These are phyloP conservation scores for Parotia lawesii DNA, from an alignment of 2,113 vertebrate genomes.

Conservation along the genomic window DNA sequence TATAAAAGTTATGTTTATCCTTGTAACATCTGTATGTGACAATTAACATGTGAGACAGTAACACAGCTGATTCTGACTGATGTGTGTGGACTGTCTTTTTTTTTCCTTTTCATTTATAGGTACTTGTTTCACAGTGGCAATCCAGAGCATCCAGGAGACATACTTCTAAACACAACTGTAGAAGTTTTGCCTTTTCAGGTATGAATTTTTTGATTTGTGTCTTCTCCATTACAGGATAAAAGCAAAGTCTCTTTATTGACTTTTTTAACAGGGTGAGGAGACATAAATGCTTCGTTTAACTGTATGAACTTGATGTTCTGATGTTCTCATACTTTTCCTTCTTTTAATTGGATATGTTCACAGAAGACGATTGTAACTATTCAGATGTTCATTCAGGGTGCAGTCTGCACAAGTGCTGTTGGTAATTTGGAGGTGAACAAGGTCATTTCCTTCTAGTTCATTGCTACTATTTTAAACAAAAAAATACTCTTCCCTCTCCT, in stretches of 20 bases:
- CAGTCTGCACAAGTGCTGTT: not conserved
- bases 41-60: not conserved
- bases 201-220: not conserved
- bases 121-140: constrained; percentile 97
- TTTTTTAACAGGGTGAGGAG: not conserved
- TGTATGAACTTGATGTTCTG: not conserved
- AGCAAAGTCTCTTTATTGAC: not conserved
- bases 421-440: not conserved
- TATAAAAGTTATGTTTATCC: not conserved
- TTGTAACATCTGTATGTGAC: not conserved
- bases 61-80: not conserved
- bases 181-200: constrained; percentile 92
- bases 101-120: constrained; percentile 70
- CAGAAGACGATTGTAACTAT: not conserved
- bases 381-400: not conserved
- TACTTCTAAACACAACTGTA: constrained; percentile 91
- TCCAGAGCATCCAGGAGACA: constrained; percentile 94
- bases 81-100: not conserved
- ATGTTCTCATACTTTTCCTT: not conserved
- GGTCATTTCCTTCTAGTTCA: not conserved
- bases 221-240: not conserved
- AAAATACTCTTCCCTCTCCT: not conserved
- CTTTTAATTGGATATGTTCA: not conserved
- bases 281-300: not conserved
- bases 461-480: not conserved